Base-by-base conservation (phyloP, 2,888 invertebrate genomes). In the Epiblema foenella region DNA sequence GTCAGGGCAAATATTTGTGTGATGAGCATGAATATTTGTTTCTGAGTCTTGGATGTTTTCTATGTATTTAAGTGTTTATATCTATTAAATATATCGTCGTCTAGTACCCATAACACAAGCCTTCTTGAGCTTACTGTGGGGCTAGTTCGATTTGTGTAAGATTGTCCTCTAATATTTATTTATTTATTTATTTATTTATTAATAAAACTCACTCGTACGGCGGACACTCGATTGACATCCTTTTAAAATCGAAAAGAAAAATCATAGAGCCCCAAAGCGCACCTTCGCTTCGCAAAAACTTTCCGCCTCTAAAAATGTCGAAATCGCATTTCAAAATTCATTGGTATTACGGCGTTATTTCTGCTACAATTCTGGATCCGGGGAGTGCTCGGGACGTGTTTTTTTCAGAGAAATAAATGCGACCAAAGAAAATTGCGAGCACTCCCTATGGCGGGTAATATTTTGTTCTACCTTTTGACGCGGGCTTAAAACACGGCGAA, bases 401-500 rank as follows among this genome's bases (percentile, higher is more conserved):
- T 71, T n/a, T 70, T 57, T 66, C 59, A 60, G 46, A 66, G 65
- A 51, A 71, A 67, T 67, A 71, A 71, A 71, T 71, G 71, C 62
- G 66, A 70, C 70, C 62, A 71, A 71, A 67, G 71, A 71, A 70
- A 71, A 71, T 71, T 71, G 71, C 67, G 60, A 65, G 65, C 56
- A 46, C 66, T 65, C 69, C 39, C 65, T 49, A 54, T 39, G 65
- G 54, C 54, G 58, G 70, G 70, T 59, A 71, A 71, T 71, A 71
- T 71, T 71, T 71, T 71, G 67, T 67, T 71, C 66, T 46, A 67
- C 71, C 71, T 71, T 71, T 67, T 71, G 71, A 71, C 67, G 62
- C 62, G 71, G 57, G 71, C 71, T 71, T 71, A 71, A 71, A 71
- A 71, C 71, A 56, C 56, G 60, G 62, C 33, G 54, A 46, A 59